phyloP scores from a whole-genome alignment of 2,797 vertebrate genomes.

The Notolepis coatsorum region DNA sequence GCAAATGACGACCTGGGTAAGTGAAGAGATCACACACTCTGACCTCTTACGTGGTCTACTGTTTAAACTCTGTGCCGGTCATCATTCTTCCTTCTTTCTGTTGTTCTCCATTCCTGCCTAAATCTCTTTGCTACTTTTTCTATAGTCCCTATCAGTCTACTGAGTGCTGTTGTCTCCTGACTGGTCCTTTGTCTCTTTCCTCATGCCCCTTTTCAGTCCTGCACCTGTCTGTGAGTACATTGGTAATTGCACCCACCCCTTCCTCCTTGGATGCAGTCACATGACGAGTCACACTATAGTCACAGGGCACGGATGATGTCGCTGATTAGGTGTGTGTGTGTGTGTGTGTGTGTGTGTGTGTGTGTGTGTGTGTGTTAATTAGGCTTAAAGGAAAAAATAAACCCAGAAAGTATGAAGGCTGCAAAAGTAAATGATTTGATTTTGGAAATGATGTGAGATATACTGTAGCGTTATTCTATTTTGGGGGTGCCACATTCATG shows the following conservation, averaged over 20 bases:
- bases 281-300: conserved; percentile 71
- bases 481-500: too few relatives aligned
- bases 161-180: not conserved
- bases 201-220: conserved; percentile 25
- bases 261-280: conserved; percentile 66
- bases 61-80: not conserved
- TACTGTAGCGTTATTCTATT: too few relatives aligned
- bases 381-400: too few relatives aligned
- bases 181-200: not conserved
- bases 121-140: not conserved
- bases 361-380: not conserved
- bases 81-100: not conserved
- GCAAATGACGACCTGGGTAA: conserved; percentile 89
- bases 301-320: conserved; percentile 63
- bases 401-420: too few relatives aligned
- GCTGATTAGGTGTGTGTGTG: conserved; percentile 57
- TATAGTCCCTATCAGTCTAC: not conserved
- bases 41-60: not conserved
- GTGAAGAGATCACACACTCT: conserved; percentile 1
- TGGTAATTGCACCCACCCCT: too few relatives aligned
- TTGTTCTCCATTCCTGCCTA: not conserved
- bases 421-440: too few relatives aligned
- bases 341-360: conserved; percentile 3
- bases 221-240: conserved; percentile 46
- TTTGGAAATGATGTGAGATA: too few relatives aligned